These are phyloP conservation scores for Pelodiscus sinensis DNA, from an alignment of 2,113 vertebrate genomes.

Conservation along the genomic window DNA sequence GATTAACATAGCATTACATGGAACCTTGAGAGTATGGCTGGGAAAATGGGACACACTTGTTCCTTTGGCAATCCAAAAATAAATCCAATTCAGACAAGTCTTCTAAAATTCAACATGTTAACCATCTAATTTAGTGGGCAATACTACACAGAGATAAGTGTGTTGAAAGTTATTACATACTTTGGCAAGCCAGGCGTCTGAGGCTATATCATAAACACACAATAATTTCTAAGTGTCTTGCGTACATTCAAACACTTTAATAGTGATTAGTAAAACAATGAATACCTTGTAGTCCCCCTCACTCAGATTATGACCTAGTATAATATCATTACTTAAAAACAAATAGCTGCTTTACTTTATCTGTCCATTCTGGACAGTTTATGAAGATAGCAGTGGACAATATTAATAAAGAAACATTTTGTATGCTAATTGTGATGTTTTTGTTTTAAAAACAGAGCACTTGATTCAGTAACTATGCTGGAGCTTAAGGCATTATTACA, in stretches of 20 bases:
- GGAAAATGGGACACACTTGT: not conserved
- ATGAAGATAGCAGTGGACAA: not conserved
- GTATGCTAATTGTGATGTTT: not conserved
- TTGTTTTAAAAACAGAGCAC: not conserved
- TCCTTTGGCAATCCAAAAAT: conserved; percentile 38
- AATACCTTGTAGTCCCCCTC: not conserved
- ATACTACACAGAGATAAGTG: not conserved
- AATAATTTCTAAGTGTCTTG: conserved; percentile 6
- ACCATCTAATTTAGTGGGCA: conserved; percentile 10
- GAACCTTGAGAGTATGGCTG: not conserved
- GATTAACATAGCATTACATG: not conserved
- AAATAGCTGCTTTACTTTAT: not conserved
- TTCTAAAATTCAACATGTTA: not conserved
- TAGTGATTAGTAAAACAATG: not conserved
- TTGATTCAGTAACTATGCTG: not conserved
- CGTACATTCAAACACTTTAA: not conserved
- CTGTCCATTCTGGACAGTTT: not conserved
- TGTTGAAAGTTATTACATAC: not conserved
- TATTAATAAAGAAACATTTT: not conserved
- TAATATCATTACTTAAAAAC: not conserved
- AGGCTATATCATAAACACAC: not conserved
- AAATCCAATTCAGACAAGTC: not conserved
- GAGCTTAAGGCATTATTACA: not conserved
- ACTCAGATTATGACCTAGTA: not conserved
- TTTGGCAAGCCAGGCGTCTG: not conserved